Evolutionary conservation across 2,888 invertebrate genomes (phyloP).

Genomic region (Chorisops tibialis): DNA sequence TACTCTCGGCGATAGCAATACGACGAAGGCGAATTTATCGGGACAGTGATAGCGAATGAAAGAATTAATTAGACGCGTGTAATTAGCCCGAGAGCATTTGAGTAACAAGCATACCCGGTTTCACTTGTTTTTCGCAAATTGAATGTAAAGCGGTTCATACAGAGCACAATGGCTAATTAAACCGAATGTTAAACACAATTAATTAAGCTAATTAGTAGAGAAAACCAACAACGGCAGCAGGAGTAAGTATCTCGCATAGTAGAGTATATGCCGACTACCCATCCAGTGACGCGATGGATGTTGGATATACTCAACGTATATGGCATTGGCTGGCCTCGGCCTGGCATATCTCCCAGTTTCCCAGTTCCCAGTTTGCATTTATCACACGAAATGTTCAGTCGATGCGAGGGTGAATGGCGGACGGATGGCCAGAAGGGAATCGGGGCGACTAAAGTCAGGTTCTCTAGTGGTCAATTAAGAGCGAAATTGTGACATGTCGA

Average conservation of each 20-base stretch:
- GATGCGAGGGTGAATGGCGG: neutral
- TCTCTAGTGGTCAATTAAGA: conserved; percentile 39
- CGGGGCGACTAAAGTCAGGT: conserved; percentile 22
- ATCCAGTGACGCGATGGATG: neutral
- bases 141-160: conserved; percentile 39
- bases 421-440: conserved; percentile 9
- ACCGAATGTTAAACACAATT: conserved; percentile 41
- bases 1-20: no score
- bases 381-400: no score
- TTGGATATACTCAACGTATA: neutral
- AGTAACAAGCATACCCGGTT: conserved; percentile 27
- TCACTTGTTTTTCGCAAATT: conserved; percentile 38
- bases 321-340: no score
- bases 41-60: conserved; percentile 19
- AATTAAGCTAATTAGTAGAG: conserved; percentile 41
- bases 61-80: conserved; percentile 39
- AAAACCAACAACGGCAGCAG: conserved; percentile 27
- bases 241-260: neutral
- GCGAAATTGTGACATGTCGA: conserved; percentile 40
- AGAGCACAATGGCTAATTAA: conserved; percentile 40
- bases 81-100: conserved; percentile 34
- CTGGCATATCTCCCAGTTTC: no score
- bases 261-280: no score
- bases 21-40: no score
- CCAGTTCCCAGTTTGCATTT: no score